Percentiles rank a stretch among this genome's conserved stretches.
Conservation (phyloP, 2,888 invertebrate species). For the Neoaliturus tenellus region DNA sequence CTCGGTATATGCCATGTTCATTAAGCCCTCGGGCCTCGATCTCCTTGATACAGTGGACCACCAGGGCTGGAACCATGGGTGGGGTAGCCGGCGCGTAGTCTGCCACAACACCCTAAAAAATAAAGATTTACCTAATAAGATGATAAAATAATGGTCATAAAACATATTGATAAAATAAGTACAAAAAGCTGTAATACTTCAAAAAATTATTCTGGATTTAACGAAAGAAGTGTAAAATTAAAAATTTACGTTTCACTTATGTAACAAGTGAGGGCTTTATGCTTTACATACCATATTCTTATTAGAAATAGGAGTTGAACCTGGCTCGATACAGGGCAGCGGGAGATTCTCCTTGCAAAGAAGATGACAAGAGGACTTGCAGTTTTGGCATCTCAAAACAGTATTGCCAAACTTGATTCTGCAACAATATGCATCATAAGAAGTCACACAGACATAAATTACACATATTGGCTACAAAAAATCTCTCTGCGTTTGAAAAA, state of each 20-base stretch:
- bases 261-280: too few relatives aligned
- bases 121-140: too few relatives aligned
- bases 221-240: too few relatives aligned
- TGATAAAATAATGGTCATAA: too few relatives aligned
- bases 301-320: constrained; percentile 80
- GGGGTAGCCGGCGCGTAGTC: constrained; percentile 91
- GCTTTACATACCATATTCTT: constrained; percentile 71
- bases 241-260: too few relatives aligned
- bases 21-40: constrained; percentile 91
- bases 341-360: constrained; percentile 90
- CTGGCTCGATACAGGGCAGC: constrained; percentile 92
- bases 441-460: too few relatives aligned
- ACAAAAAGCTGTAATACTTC: too few relatives aligned
- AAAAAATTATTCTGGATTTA: too few relatives aligned
- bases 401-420: constrained; percentile 91
- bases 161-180: too few relatives aligned
- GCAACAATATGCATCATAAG: too few relatives aligned
- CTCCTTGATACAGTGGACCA: constrained; percentile 97
- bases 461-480: too few relatives aligned
- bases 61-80: constrained; percentile 96
- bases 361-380: constrained; percentile 88
- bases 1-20: constrained; percentile 94
- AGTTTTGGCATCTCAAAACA: constrained; percentile 89
- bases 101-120: constrained; percentile 87
- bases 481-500: too few relatives aligned